Evolutionary conservation across 2,113 vertebrate genomes (phyloP), one percentile per base, ranked within the genome.

Genomic region (Boleophthalmus pectinirostris): DNA sequence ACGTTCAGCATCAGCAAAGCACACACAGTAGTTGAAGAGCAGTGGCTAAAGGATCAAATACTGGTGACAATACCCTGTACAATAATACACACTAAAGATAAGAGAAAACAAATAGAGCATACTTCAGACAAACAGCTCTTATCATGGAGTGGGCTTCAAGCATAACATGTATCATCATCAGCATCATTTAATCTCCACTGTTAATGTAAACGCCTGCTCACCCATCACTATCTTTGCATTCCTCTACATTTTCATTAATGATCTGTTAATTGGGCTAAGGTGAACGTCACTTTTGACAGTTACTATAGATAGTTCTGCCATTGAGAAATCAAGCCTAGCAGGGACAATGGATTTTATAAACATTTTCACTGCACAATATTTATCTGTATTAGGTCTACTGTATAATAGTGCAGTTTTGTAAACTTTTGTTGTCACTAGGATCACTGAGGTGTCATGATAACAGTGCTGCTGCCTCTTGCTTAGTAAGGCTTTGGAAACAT

Each of bases 1-100:
- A 70, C 67, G 70, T 77, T 73, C 66, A 53, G 66, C 70, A 77
- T 84, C 83, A 75, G 72, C 79, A 71, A 60, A 20, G 38, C 69
- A 82, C 21, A 14, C 25, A 33, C 49, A 35, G 24, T n/a, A 35
- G 24, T n/a, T 2, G 2, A 16, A 35, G 51, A 77, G 73, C 82
- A 73, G 25, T n/a, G 46, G 43, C 20, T 23, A 21, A 75, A 67
- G 68, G 13, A 78, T 79, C 61, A 72, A 75, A 64, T 58, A 49
- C 23, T 23, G 43, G 46, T 46, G 24, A 68, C 45, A 68, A 35
- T 7, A 72, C 68, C 56, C 16, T 75, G 74, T 70, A 53, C 68
- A 79, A 49, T 35, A 57, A n/a, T 7, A 21, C 20, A 53, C 58
- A 11, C 13, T 35, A 45, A 67, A 20, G 9, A 25, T 11, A 72